These are phyloP conservation scores for Chaetorhynchus papuensis DNA, from an alignment of 2,113 vertebrate species.

Conservation along the genomic window DNA sequence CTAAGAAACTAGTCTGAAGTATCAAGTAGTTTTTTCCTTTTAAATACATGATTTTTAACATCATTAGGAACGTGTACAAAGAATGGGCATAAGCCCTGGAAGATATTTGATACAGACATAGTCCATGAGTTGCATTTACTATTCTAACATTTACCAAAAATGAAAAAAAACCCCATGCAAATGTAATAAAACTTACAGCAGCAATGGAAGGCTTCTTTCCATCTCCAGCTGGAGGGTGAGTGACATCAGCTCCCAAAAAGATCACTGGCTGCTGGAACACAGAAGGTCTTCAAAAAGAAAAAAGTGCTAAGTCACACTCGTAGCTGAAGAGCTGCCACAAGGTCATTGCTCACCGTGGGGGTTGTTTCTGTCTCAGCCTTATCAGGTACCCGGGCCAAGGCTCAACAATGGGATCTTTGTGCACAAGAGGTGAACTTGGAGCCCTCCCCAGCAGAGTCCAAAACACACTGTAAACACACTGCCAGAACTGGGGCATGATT, in stretches of 20 bases:
- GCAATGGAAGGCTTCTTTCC: slow-evolving; percentile 99
- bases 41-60: not conserved
- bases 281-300: slow-evolving; percentile 84
- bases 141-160: not conserved
- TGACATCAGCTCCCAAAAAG: slow-evolving; percentile 98
- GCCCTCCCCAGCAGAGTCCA: not conserved
- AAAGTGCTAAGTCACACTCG: slow-evolving; percentile 49
- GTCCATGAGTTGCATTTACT: not conserved
- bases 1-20: not conserved
- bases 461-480: not conserved
- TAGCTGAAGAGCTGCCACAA: slow-evolving; percentile 20
- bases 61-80: not conserved
- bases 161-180: not conserved
- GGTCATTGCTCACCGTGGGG: not conserved
- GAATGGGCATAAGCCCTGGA: not conserved
- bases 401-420: not conserved
- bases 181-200: slow-evolving; percentile 80
- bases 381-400: not conserved
- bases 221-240: slow-evolving; percentile 96
- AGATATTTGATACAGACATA: not conserved
- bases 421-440: not conserved
- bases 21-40: not conserved
- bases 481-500: not conserved
- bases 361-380: not conserved
- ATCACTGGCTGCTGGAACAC: slow-evolving; percentile 99